Evolutionary conservation across 2,797 vertebrate species (phyloP).

Genomic region (Cyclopterus lumpus): DNA sequence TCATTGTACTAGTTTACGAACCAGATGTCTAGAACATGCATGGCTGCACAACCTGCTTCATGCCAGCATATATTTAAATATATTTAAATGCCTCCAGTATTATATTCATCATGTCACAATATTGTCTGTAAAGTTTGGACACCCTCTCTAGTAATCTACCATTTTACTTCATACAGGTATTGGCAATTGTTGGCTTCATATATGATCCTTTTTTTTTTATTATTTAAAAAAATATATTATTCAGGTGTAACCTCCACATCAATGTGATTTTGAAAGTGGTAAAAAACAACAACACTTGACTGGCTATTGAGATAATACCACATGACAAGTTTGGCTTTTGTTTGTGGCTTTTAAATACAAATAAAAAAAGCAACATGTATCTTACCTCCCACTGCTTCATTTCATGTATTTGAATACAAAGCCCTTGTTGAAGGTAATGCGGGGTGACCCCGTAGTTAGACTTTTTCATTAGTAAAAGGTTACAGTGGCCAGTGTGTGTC

Average conservation of each 20-base stretch:
- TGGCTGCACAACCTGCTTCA: neutral
- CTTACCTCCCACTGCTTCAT: slow-evolving; percentile 10
- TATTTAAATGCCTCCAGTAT: neutral
- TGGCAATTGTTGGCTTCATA: too few species aligned
- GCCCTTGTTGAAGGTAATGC: slow-evolving; percentile 18
- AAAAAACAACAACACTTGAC: neutral
- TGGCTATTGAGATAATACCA: neutral
- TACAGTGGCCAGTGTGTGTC: slow-evolving; percentile 26
- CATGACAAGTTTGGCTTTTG: neutral
- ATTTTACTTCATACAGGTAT: neutral
- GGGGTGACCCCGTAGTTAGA: slow-evolving; percentile 15
- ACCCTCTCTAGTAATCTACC: neutral
- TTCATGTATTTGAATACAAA: slow-evolving; percentile 33
- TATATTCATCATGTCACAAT: neutral
- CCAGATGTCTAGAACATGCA: neutral
- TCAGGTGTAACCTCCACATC: neutral
- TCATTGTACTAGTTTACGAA: neutral
- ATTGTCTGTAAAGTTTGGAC: neutral
- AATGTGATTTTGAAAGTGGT: neutral
- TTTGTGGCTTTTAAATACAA: neutral
- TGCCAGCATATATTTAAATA: neutral
- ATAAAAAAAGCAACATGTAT: slow-evolving; percentile 1
- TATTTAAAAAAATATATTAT: too few species aligned
- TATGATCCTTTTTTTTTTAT: neutral
- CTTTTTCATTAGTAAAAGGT: slow-evolving; percentile 20